A percentile compares a stretch with the other conserved stretches of the same genome.
These are phyloP conservation scores for Arizona elegans DNA, from an alignment of 2,113 vertebrate genomes.

Conservation along the genomic window DNA sequence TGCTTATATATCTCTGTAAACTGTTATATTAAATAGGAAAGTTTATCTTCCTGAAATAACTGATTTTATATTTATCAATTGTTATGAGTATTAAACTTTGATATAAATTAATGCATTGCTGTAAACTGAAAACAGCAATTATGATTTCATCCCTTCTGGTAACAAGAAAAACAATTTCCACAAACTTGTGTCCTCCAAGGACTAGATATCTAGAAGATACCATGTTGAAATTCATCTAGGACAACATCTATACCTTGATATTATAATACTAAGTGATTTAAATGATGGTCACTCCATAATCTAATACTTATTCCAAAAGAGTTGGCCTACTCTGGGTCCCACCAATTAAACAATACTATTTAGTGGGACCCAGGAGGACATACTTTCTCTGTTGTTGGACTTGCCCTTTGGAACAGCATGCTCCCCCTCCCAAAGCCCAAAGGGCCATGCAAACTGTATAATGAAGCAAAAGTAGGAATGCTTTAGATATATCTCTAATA, in stretches of 20 bases:
- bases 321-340: background rate
- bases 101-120: background rate
- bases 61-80: conserved; percentile 4
- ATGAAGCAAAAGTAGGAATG: background rate
- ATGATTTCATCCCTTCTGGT: background rate
- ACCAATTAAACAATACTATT: background rate
- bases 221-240: background rate
- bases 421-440: background rate
- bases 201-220: background rate
- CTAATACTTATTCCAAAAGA: background rate
- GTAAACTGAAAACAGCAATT: background rate
- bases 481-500: background rate
- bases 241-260: background rate
- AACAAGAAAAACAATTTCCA: background rate
- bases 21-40: conserved; percentile 16
- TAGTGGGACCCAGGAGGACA: background rate
- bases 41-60: conserved; percentile 21
- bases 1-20: conserved; percentile 38
- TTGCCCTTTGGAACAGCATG: background rate
- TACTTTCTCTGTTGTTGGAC: background rate
- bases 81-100: background rate
- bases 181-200: background rate
- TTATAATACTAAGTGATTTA: background rate
- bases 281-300: background rate
- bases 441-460: background rate